Base-by-base conservation (phyloP, 2,888 invertebrate species). In the Trichogramma evanescens region DNA sequence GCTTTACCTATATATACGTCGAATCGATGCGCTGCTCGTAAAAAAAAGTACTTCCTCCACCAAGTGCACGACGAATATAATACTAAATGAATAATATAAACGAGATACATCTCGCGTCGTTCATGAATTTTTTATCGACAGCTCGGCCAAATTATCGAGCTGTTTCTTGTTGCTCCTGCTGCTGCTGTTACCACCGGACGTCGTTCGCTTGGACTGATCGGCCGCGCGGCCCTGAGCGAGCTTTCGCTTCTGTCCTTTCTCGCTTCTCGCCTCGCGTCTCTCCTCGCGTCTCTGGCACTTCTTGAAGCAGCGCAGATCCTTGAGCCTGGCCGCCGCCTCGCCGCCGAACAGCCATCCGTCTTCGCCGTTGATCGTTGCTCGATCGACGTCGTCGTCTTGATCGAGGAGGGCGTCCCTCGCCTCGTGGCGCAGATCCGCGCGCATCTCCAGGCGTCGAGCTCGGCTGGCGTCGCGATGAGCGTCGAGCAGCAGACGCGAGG, bases 401-500 rank as follows among this genome's bases (percentile, higher is more conserved):
- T 56, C 50, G 1, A n/a, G n/a, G n/a, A 54, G 10, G 5, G 55
- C 26, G 1, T 43, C 0, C 50, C 56, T 49, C 1, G 42, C 48
- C 26, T 8, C 9, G 41, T 42, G 54, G n/a, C 26, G 13, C 40
- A 59, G 8, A 1, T 59, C 55, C 6, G 54, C 9, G 4, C 44
- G 8, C 8, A 63, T 6, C 5, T 51, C n/a, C 0, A 4, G 40
- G n/a, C 49, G 59, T 26, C 62, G 44, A 3, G 41, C 54, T 48
- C 49, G 9, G 5, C 59, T 63, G 9, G 59, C 38, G 26, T 54
- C 13, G 10, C 41, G 54, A 9, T 63, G 57, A 13, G 42, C 51
- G 6, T 63, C 63, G 6, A 45, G 9, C 9, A 63, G 8, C 0
- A 63, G n/a, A 3, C 5, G 41, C 1, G 63, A 56, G 4, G 63